These are phyloP conservation scores for Megastigmus dorsalis DNA, from an alignment of 2,888 invertebrate genomes.

Conservation along the genomic window DNA sequence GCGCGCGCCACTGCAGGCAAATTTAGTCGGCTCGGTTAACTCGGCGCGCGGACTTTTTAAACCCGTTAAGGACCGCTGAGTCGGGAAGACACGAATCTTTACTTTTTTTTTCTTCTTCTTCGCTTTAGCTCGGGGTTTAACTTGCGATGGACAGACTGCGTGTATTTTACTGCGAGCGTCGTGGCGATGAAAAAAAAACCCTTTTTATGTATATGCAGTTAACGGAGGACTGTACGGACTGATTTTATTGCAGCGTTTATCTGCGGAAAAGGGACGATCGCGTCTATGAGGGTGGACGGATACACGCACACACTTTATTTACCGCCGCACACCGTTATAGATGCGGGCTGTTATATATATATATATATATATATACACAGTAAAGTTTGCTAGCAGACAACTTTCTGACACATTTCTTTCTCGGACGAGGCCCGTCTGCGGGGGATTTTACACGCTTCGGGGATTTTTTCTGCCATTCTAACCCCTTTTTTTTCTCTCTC, in stretches of 20 bases:
- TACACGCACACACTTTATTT: no score
- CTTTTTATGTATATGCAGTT: slow-evolving; percentile 35
- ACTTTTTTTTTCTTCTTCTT: slow-evolving; percentile 22
- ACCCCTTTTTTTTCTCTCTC: slow-evolving; percentile 44
- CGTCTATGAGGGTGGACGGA: not conserved
- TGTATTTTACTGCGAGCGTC: slow-evolving; percentile 39
- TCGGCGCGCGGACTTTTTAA: slow-evolving; percentile 60
- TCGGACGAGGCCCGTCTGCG: not conserved
- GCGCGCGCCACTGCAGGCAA: not conserved
- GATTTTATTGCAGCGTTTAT: slow-evolving; percentile 39
- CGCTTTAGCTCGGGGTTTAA: not conserved
- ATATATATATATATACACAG: no score
- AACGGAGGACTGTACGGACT: not conserved
- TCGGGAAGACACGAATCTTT: no score
- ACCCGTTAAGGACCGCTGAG: slow-evolving; percentile 58
- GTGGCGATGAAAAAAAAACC: no score
- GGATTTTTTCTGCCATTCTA: slow-evolving; percentile 23
- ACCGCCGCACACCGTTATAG: slow-evolving; percentile 54
- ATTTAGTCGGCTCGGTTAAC: slow-evolving; percentile 3
- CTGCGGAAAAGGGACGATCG: not conserved
- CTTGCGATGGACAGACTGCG: not conserved
- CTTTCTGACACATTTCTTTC: slow-evolving; percentile 48
- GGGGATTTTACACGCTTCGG: no score
- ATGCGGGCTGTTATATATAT: no score
- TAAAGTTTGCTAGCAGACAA: not conserved